Evolutionary conservation across 2,113 vertebrate species (phyloP).

Genomic region (Petroica traversi): DNA sequence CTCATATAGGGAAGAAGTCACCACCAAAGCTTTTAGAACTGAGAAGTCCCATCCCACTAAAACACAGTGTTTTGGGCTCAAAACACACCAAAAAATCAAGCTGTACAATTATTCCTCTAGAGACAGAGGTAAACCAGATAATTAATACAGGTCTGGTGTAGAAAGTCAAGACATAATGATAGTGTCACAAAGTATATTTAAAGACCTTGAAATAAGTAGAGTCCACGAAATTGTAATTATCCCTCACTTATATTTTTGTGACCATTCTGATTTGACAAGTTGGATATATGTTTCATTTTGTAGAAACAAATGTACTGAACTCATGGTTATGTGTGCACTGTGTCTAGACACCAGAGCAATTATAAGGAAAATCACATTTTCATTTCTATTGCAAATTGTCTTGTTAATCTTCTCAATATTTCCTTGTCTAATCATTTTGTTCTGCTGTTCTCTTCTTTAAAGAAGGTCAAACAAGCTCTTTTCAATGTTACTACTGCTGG

Average conservation of each 20-base stretch:
- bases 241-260: neutral
- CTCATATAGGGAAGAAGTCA: neutral
- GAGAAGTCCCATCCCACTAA: neutral
- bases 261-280: neutral
- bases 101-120: neutral
- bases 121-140: neutral
- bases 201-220: neutral
- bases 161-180: neutral
- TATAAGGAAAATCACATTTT: slow-evolving; percentile 43
- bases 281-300: neutral
- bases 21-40: neutral
- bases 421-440: slow-evolving; percentile 30
- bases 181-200: neutral
- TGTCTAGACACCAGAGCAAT: slow-evolving; percentile 43
- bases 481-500: neutral
- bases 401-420: slow-evolving; percentile 43
- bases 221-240: neutral
- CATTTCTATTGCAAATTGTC: slow-evolving; percentile 45
- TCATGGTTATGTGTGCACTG: neutral
- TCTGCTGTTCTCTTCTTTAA: neutral
- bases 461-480: slow-evolving; percentile 37
- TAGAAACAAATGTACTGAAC: slow-evolving; percentile 40
- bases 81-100: neutral
- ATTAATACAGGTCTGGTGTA: neutral
- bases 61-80: neutral